Percentiles rank a stretch among this genome's conserved stretches.
These are phyloP conservation scores for Mastomys coucha DNA, from an alignment of 2,113 vertebrate species.

Conservation along the genomic window DNA sequence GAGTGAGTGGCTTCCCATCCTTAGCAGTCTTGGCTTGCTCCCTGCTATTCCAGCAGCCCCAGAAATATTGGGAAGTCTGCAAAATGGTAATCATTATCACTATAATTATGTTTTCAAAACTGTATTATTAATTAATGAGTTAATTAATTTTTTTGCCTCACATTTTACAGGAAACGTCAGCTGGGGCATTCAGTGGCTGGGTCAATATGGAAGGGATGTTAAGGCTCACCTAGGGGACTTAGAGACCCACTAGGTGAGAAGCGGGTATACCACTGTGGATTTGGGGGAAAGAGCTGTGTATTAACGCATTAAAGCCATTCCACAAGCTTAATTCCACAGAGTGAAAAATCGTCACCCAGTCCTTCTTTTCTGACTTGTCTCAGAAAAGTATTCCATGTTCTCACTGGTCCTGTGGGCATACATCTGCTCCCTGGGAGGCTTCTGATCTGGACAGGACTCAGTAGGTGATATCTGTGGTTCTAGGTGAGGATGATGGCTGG, in stretches of 20 bases:
- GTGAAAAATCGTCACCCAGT: background rate
- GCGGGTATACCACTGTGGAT: background rate
- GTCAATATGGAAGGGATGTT: background rate
- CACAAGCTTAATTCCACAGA: background rate
- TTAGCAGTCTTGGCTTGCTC: background rate
- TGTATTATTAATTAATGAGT: background rate
- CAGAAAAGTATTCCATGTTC: background rate
- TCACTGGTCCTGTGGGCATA: background rate
- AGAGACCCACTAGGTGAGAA: background rate
- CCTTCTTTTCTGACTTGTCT: background rate
- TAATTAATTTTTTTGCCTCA: background rate
- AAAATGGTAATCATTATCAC: background rate
- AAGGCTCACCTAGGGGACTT: background rate
- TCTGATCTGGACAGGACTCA: background rate
- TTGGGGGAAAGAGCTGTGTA: too few species aligned
- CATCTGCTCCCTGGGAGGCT: background rate
- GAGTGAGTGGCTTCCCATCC: background rate
- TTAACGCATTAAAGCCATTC: background rate
- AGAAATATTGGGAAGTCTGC: background rate
- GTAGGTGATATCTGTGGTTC: background rate
- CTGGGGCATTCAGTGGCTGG: background rate
- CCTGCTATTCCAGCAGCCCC: background rate
- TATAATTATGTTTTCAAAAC: constrained; percentile 36
- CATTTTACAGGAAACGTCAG: background rate
- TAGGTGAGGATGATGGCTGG: background rate